phyloP scores from a whole-genome alignment of 2,797 vertebrate species.

The Acanthornis magna region DNA sequence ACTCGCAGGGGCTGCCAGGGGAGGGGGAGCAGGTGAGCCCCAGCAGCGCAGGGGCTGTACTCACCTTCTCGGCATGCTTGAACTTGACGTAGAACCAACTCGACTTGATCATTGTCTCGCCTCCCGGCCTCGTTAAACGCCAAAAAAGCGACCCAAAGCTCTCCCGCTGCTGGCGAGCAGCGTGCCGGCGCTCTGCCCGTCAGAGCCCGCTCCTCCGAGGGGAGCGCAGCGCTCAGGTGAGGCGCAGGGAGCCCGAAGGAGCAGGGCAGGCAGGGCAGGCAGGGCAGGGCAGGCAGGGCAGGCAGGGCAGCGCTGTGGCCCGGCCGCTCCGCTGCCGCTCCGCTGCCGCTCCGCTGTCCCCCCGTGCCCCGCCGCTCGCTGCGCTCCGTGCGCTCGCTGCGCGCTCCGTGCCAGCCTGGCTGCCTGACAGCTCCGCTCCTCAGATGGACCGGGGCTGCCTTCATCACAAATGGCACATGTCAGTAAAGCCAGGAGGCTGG shows the following conservation, averaged over 20 bases:
- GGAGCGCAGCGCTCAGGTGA: rapidly evolving
- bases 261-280: too few relatives aligned
- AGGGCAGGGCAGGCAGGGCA: too few relatives aligned
- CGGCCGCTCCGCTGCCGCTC: too few relatives aligned
- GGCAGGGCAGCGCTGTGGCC: too few relatives aligned
- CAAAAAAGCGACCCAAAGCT: neutral
- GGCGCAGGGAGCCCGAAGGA: neutral
- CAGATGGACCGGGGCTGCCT: conserved; percentile 82
- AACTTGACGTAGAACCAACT: conserved; percentile 99
- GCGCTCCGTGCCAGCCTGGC: neutral
- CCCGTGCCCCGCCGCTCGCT: neutral
- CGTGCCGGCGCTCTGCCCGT: neutral
- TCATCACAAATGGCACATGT: conserved; percentile 83
- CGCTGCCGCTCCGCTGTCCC: neutral
- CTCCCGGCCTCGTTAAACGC: neutral
- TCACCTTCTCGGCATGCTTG: conserved; percentile 97
- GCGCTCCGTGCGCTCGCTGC: neutral
- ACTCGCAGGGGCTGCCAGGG: neutral
- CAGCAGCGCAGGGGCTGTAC: conserved; percentile 39
- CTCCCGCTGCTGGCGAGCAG: neutral
- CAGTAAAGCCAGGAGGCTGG: conserved; percentile 81
- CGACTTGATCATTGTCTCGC: conserved; percentile 91
- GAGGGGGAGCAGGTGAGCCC: neutral
- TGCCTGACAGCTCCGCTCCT: conserved; percentile 83
- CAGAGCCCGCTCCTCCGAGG: neutral